Base-by-base conservation (phyloP, 2,113 vertebrate species). In the Callipepla squamata region DNA sequence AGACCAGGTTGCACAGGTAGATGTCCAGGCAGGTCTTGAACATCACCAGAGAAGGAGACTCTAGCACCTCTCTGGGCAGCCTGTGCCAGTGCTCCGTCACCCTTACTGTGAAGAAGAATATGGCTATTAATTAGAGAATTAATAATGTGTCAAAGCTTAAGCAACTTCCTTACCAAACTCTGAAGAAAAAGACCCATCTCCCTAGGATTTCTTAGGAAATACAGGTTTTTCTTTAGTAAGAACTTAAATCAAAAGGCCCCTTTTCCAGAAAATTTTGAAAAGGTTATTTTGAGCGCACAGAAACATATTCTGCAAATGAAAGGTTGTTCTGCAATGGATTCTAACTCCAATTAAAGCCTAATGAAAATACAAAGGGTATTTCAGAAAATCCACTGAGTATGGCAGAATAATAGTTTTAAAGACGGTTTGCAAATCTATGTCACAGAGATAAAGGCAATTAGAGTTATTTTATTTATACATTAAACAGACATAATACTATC, bases 351-450 rank as follows among this genome's bases (percentile, higher is more conserved):
- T 78, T 72, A 88, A 86, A 88, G 38, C 28, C 57, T 90, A 88
- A 92, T 86, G 61, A 93, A 95, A 69, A 61, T 78, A 74, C 45
- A 86, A 86, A 57, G 50, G 48, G 61, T 77, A 80, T 59, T 90
- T 90, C 47, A 83, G 65, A 93, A 85, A 92, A 92, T 86, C 66
- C 51, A 58, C 23, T 0, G 3, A 77, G 47, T 59, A 38, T 0
- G 1, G 51, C 12, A 47, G 65, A 94, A 87, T 88, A 70, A 40
- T 22, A 85, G 66, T 66, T 83, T 80, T 61, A 88, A 86, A 84
- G 69, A 9, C 21, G 40, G 4, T 55, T 80, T 91, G 65, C 90
- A 68, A 72, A 51, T 81, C 30, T 93, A 57, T 38, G 45, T 59
- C 38, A 53, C 57, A 70, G 34, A 78, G 32, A 63, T 11, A 63